Conservation (phyloP, 2,113 vertebrate species). For the Nyctibius bracteatus region DNA sequence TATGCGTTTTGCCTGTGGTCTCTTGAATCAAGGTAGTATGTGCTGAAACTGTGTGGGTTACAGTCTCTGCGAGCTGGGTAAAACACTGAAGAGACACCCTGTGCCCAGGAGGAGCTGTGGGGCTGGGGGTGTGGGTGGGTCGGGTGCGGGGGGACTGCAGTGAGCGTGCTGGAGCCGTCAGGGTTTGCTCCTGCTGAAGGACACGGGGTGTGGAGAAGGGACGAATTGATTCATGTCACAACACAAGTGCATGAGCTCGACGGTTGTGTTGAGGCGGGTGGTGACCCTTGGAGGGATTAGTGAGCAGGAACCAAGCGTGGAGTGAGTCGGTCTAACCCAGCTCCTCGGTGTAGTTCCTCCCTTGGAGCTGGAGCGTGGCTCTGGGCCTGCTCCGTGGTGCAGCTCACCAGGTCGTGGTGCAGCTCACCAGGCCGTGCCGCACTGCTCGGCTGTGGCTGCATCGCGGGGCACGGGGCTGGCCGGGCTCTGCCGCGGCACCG, state of each 20-base stretch:
- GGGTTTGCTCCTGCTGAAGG: not conserved
- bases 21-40: not conserved
- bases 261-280: rapidly evolving
- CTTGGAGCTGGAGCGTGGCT: too few relatives aligned
- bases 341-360: not conserved
- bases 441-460: too few relatives aligned
- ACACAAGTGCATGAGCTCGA: not conserved
- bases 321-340: not conserved
- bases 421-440: too few relatives aligned
- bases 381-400: too few relatives aligned
- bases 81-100: not conserved
- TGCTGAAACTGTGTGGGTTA: not conserved
- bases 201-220: not conserved
- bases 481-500: too few relatives aligned
- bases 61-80: not conserved
- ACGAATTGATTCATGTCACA: not conserved
- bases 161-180: rapidly evolving
- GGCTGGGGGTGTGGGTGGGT: too few relatives aligned
- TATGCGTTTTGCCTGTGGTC: not conserved
- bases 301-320: rapidly evolving
- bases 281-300: not conserved
- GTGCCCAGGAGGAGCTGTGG: rapidly evolving
- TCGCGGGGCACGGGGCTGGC: too few relatives aligned
- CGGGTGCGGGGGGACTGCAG: too few relatives aligned
- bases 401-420: too few relatives aligned